Evolutionary conservation across 2,888 invertebrate genomes (phyloP).

Genomic region (Latheticus oryzae): DNA sequence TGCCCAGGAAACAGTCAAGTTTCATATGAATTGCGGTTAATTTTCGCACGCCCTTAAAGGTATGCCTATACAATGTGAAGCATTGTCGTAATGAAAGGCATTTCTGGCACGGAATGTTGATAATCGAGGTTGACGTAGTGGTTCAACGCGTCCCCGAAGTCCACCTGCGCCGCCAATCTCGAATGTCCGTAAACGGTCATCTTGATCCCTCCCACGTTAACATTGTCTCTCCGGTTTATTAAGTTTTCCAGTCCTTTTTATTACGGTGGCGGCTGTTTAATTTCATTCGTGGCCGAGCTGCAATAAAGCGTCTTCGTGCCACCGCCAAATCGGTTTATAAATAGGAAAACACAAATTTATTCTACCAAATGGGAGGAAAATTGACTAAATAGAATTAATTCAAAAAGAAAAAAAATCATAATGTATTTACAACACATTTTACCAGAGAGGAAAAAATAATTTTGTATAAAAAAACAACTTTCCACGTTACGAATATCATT

Average conservation of each 20-base stretch:
- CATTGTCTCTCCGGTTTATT: slow-evolving; percentile 52
- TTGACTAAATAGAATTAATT: slow-evolving; percentile 15
- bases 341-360: slow-evolving; percentile 36
- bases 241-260: slow-evolving; percentile 50
- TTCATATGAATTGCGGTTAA: slow-evolving; percentile 51
- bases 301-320: slow-evolving; percentile 14
- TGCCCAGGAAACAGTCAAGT: too few species aligned
- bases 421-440: slow-evolving; percentile 1
- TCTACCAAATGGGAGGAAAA: slow-evolving; percentile 33
- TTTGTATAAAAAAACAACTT: slow-evolving; percentile 8
- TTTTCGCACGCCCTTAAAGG: slow-evolving; percentile 50
- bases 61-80: slow-evolving; percentile 54
- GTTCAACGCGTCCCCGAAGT: slow-evolving; percentile 40
- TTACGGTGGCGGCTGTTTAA: slow-evolving; percentile 46
- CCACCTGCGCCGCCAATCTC: slow-evolving; percentile 57
- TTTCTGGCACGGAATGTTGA: slow-evolving; percentile 63
- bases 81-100: slow-evolving; percentile 58
- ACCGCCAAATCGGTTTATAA: slow-evolving; percentile 38
- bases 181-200: slow-evolving; percentile 55
- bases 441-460: slow-evolving; percentile 2
- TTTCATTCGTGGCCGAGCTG: slow-evolving; percentile 44
- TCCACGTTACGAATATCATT: slow-evolving; percentile 19
- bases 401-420: slow-evolving; percentile 13
- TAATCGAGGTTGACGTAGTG: slow-evolving; percentile 56
- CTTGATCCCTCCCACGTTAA: slow-evolving; percentile 53